A percentile compares a stretch with the other conserved stretches of the same genome.
Conservation (phyloP, 2,797 vertebrate genomes). For the Carduelis carduelis region DNA sequence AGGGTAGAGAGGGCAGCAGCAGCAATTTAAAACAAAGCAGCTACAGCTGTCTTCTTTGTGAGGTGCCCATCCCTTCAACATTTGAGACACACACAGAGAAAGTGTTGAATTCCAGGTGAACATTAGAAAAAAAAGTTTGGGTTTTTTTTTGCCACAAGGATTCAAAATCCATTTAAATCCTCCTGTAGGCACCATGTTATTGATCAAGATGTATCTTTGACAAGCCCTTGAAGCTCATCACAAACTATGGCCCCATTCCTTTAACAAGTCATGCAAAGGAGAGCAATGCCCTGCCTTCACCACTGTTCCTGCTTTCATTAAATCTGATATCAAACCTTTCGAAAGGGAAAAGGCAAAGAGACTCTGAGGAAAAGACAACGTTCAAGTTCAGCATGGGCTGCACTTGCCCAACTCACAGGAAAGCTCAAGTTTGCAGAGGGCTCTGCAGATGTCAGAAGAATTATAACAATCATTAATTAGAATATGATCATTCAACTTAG, state of each 20-base stretch:
- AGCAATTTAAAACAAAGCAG: neutral
- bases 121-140: neutral
- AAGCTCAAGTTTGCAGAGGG: neutral
- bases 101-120: neutral
- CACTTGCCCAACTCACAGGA: neutral
- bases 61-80: neutral
- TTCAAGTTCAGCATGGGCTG: neutral
- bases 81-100: neutral
- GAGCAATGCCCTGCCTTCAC: neutral
- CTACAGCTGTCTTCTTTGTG: neutral
- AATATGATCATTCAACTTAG: constrained; percentile 37
- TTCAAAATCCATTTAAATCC: neutral
- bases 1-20: neutral
- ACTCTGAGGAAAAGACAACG: neutral
- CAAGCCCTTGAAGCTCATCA: neutral
- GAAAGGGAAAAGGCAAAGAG: neutral
- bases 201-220: constrained; percentile 12
- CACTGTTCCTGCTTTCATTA: neutral
- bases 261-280: neutral
- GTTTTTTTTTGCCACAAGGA: neutral
- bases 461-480: constrained; percentile 39
- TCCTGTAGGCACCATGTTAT: neutral
- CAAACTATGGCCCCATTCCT: neutral
- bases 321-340: neutral
- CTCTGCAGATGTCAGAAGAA: constrained; percentile 1